Base-by-base conservation (phyloP, 2,888 invertebrate species). In the Melanargia galathea region DNA sequence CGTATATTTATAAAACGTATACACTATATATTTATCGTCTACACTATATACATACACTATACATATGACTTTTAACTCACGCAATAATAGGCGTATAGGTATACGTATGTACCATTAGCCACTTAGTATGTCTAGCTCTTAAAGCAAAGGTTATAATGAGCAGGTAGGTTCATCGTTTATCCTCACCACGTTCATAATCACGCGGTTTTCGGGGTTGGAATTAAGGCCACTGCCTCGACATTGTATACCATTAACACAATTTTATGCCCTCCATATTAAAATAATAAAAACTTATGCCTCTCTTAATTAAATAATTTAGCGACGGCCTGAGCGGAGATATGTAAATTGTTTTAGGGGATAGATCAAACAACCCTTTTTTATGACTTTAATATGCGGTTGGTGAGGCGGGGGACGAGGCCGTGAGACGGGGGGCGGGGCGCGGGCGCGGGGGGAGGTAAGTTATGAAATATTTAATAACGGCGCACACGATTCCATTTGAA, bases 361-460 rank as follows among this genome's bases (percentile, higher is more conserved):
- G 90, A 92, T 92, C 91, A 92, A 92, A 92, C 87, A 92, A 92
- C 92, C 92, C 92, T 92, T 92, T 92, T 92, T 92, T 92, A 92
- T 89, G 91, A 90, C 89, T 92, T 91, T 90, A 91, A 91, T 91
- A 91, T 91, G 91, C 91, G 91, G 91, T 91, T 85, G 85, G 80
- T 77, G 82, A 82, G 82, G 79, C 75, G 76, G 70, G 78, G 72
- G 72, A 74, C n/a, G 79, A 48, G 64, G 80, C 77, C 76, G 71
- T 64, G 77, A 79, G 81, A 76, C 78, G 77, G 76, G 77, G 73
- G 75, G 71, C 72, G 77, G 73, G 75, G 71, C 72, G 70, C 66
- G 67, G 70, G 84, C 48, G 64, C 70, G 79, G 75, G 75, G 70
- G 67, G 83, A 84, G 87, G 87, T 87, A 88, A 90, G 90, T 91